Evolutionary conservation across 2,113 vertebrate species (phyloP), one percentile per base, ranked within the genome.

Genomic region (Morone saxatilis): DNA sequence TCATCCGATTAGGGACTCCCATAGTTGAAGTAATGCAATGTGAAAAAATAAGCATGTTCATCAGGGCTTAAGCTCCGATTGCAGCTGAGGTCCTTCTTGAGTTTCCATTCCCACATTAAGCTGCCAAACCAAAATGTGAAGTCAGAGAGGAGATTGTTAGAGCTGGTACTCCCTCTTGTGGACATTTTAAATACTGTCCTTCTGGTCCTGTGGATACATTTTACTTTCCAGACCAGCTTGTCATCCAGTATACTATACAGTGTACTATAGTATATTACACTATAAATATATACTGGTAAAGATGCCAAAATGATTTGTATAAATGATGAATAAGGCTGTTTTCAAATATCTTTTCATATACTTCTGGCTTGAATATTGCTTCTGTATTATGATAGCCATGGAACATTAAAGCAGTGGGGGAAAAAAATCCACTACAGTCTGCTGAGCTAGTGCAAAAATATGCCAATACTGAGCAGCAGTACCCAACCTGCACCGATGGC

Each of bases 61-160:
- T 86, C 5, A n/a, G 40, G 83, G 61, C 67, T 85, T 88, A 93
- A 87, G 78, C 75, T 93, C 82, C 61, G 41, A 76, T 87, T 86
- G 81, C 77, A 79, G 74, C 54, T 67, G 71, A 84, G 84, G 50
- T 1, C 61, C 47, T 62, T 83, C 76, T 90, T 19, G 0, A 80
- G 85, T 91, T 87, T 89, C 86, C 82, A 69, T 84, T 88, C 84
- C 76, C 77, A 88, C 84, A 75, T 81, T 85, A 83, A 86, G 57
- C 66, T 80, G 84, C 68, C 38, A 22, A 72, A 60, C 16, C 5
- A 50, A 72, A 67, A 70, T 22, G 45, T 54, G 53, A 56, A 69
- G 36, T 59, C 62, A 45, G 7, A 72, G 57, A 40, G 40, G 43
- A 72, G 57, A 68, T 60, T 40, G 11, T 17, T 82, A n/a, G 56